A percentile compares a stretch with the other conserved stretches of the same genome.
Evolutionary conservation across 2,113 vertebrate genomes (phyloP).

Genomic region (Uria lomvia): DNA sequence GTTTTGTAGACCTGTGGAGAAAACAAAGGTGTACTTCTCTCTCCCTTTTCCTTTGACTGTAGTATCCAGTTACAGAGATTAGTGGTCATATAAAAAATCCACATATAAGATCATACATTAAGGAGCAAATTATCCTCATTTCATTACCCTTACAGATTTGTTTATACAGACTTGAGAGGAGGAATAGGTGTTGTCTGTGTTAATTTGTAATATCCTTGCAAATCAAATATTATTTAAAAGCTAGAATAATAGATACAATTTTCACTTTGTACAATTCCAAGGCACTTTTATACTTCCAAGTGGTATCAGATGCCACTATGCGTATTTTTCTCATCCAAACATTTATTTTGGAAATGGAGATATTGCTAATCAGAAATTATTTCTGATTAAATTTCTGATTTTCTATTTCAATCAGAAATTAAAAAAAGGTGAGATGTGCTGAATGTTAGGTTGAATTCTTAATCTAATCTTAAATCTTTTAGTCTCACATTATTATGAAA

Average conservation of each 20-base stretch:
- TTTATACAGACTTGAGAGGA: neutral
- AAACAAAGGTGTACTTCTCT: neutral
- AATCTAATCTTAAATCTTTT: neutral
- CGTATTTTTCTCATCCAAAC: neutral
- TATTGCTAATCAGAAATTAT: neutral
- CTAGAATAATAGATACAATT: neutral
- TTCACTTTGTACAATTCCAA: neutral
- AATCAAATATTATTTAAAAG: neutral
- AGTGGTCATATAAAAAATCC: neutral
- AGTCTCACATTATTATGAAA: neutral
- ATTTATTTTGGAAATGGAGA: neutral
- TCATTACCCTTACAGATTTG: neutral
- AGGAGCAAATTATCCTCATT: neutral
- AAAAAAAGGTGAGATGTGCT: neutral
- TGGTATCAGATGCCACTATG: neutral
- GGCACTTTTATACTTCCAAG: neutral
- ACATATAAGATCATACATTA: neutral
- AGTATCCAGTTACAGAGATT: neutral
- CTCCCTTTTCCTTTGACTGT: neutral
- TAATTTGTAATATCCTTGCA: neutral
- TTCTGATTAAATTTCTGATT: neutral
- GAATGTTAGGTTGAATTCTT: neutral
- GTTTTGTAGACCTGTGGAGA: neutral
- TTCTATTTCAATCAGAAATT: neutral
- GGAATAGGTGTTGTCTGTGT: neutral